Evolutionary conservation across 2,797 vertebrate species (phyloP).

Genomic region (Ctenochaetus hawaiiensis): DNA sequence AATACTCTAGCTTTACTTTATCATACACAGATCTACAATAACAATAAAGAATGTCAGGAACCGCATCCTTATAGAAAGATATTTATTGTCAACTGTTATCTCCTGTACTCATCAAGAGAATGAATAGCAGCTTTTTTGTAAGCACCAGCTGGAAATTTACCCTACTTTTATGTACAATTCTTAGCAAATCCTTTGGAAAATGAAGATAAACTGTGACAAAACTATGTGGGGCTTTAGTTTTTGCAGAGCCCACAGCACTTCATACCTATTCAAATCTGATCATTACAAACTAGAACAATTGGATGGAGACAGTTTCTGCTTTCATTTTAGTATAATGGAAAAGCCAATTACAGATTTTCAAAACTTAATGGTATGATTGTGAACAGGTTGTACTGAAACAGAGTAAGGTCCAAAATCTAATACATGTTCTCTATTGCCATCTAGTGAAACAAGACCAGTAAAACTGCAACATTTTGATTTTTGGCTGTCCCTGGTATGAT

Average conservation of each 20-base stretch:
- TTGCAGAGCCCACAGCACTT: background rate
- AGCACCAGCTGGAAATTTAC: background rate
- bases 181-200: background rate
- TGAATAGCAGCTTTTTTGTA: slow-evolving; percentile 1
- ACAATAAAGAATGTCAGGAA: slow-evolving; percentile 16
- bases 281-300: slow-evolving; percentile 2
- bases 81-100: background rate
- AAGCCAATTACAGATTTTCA: slow-evolving; percentile 15
- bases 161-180: background rate
- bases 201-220: background rate
- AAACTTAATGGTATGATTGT: slow-evolving; percentile 17
- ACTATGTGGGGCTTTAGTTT: background rate
- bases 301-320: background rate
- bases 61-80: background rate
- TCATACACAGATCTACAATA: slow-evolving; percentile 1
- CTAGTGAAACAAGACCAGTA: slow-evolving; percentile 63
- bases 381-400: slow-evolving; percentile 19
- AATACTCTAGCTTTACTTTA: background rate
- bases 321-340: slow-evolving; percentile 29
- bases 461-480: slow-evolving; percentile 8
- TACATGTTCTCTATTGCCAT: slow-evolving; percentile 72
- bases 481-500: background rate
- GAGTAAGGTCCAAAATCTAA: background rate
- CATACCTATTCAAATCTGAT: background rate
- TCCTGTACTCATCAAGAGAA: background rate